Base-by-base conservation (phyloP, 2,888 invertebrate species). In the Nemapogon koenigi region DNA sequence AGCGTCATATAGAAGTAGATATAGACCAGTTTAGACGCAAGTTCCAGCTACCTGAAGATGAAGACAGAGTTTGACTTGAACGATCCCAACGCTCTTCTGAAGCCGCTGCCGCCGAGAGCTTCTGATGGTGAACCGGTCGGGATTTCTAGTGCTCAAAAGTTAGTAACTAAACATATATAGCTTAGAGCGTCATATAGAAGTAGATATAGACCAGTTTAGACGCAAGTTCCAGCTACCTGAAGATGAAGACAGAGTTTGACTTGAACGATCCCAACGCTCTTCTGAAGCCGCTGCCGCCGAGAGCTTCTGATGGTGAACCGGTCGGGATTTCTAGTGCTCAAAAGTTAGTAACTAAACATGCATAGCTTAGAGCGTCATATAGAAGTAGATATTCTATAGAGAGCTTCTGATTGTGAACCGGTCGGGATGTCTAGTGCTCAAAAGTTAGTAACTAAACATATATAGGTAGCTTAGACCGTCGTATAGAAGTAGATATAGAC, bases 11-110 rank as follows among this genome's bases (percentile, higher is more conserved):
- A 6, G 81, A 85, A 40, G 66, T 82, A 26, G 90, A 92, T 53
- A 82, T 94, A 3, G 88, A 92, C 59, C 75, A 82, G 18, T 96
- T 86, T 57, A 85, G 95, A 0, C 80, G 82, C 39, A 78, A 76
- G 18, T 89, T 86, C 62, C 96, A 96, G 65, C 84, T 86, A 10
- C 83, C 84, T 13, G 86, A 91, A 53, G 85, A 88, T 48, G 78
- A 93, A 0, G 82, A 93, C 2, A n/a, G 96, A 96, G 62, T 95
- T 82, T 58, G 95, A 96, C 66, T 76, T 96, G 16, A 91, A 94
- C 59, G 92, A 95, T 65, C 94, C 94, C 0, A 81, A 91, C 30
- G 81, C 67, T 4, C 67, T 89, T 25, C 90, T 87, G 67, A 91
- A 91, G 55, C 83, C 86, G 32, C 76, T 87, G 37, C 92, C 93